Evolutionary conservation across 2,888 invertebrate genomes (phyloP).

Genomic region (Caenorhabditis sp.): DNA sequence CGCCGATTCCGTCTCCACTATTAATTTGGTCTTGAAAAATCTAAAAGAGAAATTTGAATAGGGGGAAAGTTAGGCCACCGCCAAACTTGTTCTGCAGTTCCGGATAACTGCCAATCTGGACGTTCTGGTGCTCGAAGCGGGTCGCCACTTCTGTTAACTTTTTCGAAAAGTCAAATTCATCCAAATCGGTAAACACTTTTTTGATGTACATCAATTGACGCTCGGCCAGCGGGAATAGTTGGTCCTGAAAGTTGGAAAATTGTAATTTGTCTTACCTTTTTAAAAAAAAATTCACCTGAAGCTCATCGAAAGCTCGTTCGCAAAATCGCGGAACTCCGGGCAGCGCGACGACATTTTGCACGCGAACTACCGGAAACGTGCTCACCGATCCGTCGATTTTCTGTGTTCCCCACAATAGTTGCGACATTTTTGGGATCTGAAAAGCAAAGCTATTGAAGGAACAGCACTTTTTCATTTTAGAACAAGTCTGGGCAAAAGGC

Average conservation of each 20-base stretch:
- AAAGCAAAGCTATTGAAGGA: no score
- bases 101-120: slow-evolving; percentile 84
- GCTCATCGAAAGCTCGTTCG: slow-evolving; percentile 80
- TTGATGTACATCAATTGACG: slow-evolving; percentile 57
- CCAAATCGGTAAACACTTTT: slow-evolving; percentile 79
- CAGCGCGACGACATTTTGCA: slow-evolving; percentile 84
- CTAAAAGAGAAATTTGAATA: slow-evolving; percentile 73
- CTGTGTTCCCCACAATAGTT: slow-evolving; percentile 81
- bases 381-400: slow-evolving; percentile 80
- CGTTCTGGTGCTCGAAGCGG: slow-evolving; percentile 80
- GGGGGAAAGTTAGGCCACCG: no score
- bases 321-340: slow-evolving; percentile 85
- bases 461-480: no score
- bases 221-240: slow-evolving; percentile 71
- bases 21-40: slow-evolving; percentile 82
- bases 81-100: slow-evolving; percentile 81
- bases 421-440: slow-evolving; percentile 81
- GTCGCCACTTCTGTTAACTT: slow-evolving; percentile 81
- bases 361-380: slow-evolving; percentile 80
- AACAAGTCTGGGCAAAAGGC: no score
- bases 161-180: slow-evolving; percentile 80
- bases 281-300: slow-evolving; percentile 77
- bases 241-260: slow-evolving; percentile 55
- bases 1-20: slow-evolving; percentile 81
- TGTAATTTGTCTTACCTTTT: background rate